Evolutionary conservation across 2,113 vertebrate genomes (phyloP), one percentile per base, ranked within the genome.

Genomic region (Hippocampus guttulatus): DNA sequence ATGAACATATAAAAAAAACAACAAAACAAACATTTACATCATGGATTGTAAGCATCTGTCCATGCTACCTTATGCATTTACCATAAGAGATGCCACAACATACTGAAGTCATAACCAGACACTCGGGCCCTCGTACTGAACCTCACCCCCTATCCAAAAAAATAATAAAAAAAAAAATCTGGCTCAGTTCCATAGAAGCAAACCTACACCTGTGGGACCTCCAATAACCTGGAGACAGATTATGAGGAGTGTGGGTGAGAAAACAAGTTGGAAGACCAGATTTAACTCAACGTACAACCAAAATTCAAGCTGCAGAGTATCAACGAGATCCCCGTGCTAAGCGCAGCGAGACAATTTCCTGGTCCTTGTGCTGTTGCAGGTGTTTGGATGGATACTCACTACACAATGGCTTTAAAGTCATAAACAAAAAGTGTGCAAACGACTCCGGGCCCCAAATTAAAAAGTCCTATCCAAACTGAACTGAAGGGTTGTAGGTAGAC

Each of bases 1-100:
- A 92, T 91, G 91, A 92, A 93, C 92, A 93, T 92, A 87, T 91
- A 92, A 91, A 92, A 92, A 80, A 89, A 69, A 55, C 82, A 55
- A 68, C 83, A 81, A 83, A 77, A 90, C 88, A 89, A 91, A 90
- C 87, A 90, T 88, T 87, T 91, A 92, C 91, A 92, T 91, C 77
- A 88, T 91, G 90, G 86, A 91, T 88, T 90, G 88, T 86, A 92
- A 91, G 89, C 90, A 87, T 90, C 90, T 90, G 89, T 76, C 87
- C 89, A 90, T 92, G 91, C 90, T 91, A 88, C 89, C 79, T 85
- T 87, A 88, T 88, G 90, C 81, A 88, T 83, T 87, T 81, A 85
- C 68, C 71, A 75, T 61, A 85, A 77, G 79, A 85, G 81, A 90
- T 84, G 84, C 77, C 87, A 88, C 88, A 71, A 82, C 55, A 81